Evolutionary conservation across 2,797 vertebrate genomes (phyloP).

Genomic region (Sitta carolinensis): DNA sequence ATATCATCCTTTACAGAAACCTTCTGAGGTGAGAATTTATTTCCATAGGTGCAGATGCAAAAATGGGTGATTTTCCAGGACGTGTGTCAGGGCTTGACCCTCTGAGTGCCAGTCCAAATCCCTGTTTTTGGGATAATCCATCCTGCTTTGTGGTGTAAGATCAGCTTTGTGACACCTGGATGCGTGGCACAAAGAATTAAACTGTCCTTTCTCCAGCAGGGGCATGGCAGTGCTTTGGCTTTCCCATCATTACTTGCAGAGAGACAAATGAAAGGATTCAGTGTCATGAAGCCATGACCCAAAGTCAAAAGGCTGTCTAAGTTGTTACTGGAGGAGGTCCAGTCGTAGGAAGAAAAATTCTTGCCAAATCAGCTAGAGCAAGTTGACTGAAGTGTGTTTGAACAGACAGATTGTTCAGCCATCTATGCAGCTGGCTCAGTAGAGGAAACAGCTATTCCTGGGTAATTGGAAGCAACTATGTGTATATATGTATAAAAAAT

Average conservation of each 20-base stretch:
- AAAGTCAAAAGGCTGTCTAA: slow-evolving; percentile 34
- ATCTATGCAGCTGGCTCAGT: slow-evolving; percentile 40
- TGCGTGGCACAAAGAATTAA: background rate
- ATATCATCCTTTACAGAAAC: background rate
- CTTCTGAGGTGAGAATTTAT: background rate
- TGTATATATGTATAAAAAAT: background rate
- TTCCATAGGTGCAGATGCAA: background rate
- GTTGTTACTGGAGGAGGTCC: slow-evolving; percentile 58
- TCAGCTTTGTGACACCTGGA: background rate
- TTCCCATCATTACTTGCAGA: background rate
- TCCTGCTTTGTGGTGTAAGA: background rate
- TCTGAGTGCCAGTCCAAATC: background rate
- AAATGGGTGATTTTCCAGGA: background rate
- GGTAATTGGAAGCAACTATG: slow-evolving; percentile 40
- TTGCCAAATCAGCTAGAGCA: slow-evolving; percentile 51
- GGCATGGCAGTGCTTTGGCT: background rate
- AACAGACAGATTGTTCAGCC: slow-evolving; percentile 55
- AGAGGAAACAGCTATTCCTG: slow-evolving; percentile 41
- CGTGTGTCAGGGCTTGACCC: background rate
- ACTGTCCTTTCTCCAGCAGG: background rate
- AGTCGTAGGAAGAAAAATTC: slow-evolving; percentile 25
- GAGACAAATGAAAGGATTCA: slow-evolving; percentile 30
- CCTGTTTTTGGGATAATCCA: background rate
- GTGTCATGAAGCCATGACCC: slow-evolving; percentile 20
- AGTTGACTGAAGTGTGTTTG: slow-evolving; percentile 39